Base-by-base conservation (phyloP, 2,888 invertebrate species). In the Hirtodrosophila cameraria region DNA sequence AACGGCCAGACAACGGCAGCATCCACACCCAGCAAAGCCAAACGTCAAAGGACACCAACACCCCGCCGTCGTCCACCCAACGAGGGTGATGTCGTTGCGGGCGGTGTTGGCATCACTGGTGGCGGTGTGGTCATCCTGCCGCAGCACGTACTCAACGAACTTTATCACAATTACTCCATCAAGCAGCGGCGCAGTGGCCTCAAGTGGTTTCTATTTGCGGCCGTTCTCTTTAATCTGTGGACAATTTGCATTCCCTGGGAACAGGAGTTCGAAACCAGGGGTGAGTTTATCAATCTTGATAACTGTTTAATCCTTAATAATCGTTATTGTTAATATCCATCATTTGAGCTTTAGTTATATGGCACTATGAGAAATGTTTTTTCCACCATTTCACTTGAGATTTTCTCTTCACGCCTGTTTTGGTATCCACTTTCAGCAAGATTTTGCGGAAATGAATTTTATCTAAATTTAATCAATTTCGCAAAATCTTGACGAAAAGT, bases 101-200 rank as follows among this genome's bases (percentile, higher is more conserved):
- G 80, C 0, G 70, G 76, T 13, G 72, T 75, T 4, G 76, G 81
- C 39, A 81, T 74, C 53, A 80, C 80, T 11, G 81, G 77, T 7
- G 88, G 81, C 9, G 84, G 81, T 39, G 82, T 88, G 35, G 90
- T 90, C 31, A 87, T 85, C 25, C 79, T 91, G 18, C 90, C 93
- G 27, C 94, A 93, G 82, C 91, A 92, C 6, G 93, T 94, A 45
- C 91, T 95, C 69, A 94, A 95, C 87, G 92, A 93, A 79, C 92
- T 95, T 3, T 95, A 95, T 88, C 94, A 94, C 74, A 93, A 93
- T 64, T 95, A 95, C 89, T 94, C 94, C 80, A 92, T 94, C 38
- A 94, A 94, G 81, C 95, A 95, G 88, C 93, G 95, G 80, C 92
- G 94, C 41, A 93, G 93, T 39, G 95, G 95, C 25, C 91, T 95